Evolutionary conservation across 2,797 vertebrate genomes (phyloP), one percentile per base, ranked within the genome.

Genomic region (Phrynocephalus vlangalii): DNA sequence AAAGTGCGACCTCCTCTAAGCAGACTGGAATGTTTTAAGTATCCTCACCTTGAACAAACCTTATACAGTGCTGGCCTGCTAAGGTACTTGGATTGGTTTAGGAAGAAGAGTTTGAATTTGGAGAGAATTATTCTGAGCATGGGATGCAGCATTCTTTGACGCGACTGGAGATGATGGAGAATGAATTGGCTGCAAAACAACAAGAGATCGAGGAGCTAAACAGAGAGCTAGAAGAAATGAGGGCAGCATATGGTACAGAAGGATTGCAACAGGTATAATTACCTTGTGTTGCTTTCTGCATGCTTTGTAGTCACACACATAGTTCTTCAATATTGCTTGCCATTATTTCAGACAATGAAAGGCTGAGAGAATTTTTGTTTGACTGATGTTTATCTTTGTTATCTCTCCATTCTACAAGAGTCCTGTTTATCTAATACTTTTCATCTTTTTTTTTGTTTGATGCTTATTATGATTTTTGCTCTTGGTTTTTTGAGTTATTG

Each of bases 201-300:
- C 96, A 96, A 91, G 97, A 97, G 22, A 96, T 98, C 91, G 98
- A 99, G 93, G 98, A 99, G 71, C 95, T 99, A 91, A 99, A 94
- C 94, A 95, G 91, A 93, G 98, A 99, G 91, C 97, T 98, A 86
- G 98, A 98, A 94, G 98, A 98, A 91, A 97, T 98, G 95, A 97
- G 97, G 92, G 95, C 97, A 79, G 94, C 96, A 28, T 98, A 97
- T 83, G 98, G 98, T 88, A 96, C 97, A 9, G 98, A 99, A 87
- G 98, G 98, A 90, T 97, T 99, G 26, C 98, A 99, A 93, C 98
- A 99, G 98, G 99, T 99, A 97, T 89, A 87, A 93, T 91, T 92
- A 89, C 93, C 91, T 95, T 95, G 38, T 30, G 86, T 94, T 94
- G 89, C 92, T 93, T 89, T 94, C 93, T 94, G 1, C 87, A 94